These are phyloP conservation scores for Panagrolaimus sp. DNA, from an alignment of 1,140 invertebrate species.

Conservation along the genomic window DNA sequence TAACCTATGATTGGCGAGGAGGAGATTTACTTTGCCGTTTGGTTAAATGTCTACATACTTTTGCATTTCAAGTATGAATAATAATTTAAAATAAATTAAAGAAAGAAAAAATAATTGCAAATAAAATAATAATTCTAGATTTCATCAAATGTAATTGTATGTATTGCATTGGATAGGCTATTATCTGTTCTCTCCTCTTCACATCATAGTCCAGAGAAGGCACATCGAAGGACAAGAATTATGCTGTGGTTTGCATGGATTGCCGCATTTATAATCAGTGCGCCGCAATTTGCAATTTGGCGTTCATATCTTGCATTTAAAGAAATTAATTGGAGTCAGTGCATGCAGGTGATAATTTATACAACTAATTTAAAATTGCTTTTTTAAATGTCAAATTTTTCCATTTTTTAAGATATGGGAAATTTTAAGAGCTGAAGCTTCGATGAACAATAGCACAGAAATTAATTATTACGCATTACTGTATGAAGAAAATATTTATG, in stretches of 20 bases:
- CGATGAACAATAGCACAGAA: conserved; percentile 30
- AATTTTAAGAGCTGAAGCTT: conserved; percentile 44
- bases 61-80: conserved; percentile 51
- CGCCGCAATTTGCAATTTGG: conserved; percentile 54
- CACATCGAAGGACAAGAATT: conserved; percentile 42
- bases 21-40: conserved; percentile 55
- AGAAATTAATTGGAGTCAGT: conserved; percentile 53
- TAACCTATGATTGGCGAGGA: conserved; percentile 55
- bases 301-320: conserved; percentile 49
- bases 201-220: conserved; percentile 50
- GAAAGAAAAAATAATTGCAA: not conserved
- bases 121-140: conserved; percentile 42
- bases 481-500: conserved; percentile 47
- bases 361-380: not conserved
- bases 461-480: conserved; percentile 23
- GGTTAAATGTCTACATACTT: conserved; percentile 55
- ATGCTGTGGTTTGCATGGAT: conserved; percentile 55
- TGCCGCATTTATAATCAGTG: conserved; percentile 47
- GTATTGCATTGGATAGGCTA: conserved; percentile 63
- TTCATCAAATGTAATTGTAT: conserved; percentile 65
- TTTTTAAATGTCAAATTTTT: conserved; percentile 15
- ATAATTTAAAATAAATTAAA: not conserved
- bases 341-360: conserved; percentile 42
- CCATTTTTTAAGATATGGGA: conserved; percentile 51
- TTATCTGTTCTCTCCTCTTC: conserved; percentile 51